A percentile compares a stretch with the other conserved stretches of the same genome.
These are phyloP conservation scores for Pycnomerus fuliginosus DNA, from an alignment of 2,888 invertebrate species.

Conservation along the genomic window DNA sequence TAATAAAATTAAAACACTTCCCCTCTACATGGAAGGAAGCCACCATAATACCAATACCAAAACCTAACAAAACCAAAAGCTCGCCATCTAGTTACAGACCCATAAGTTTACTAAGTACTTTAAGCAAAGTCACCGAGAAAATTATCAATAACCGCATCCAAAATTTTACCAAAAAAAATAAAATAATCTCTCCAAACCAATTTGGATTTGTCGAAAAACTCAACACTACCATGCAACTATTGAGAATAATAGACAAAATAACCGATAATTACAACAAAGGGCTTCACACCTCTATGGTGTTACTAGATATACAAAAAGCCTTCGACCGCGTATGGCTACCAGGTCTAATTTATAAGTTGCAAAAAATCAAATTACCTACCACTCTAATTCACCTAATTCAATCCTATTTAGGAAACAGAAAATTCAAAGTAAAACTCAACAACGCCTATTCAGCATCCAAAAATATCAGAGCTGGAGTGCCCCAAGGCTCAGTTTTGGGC, in stretches of 20 bases:
- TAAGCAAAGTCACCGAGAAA: constrained; percentile 7
- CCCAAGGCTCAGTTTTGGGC: constrained; percentile 25
- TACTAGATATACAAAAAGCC: constrained; percentile 6
- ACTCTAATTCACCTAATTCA: constrained; percentile 4
- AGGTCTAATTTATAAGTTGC: constrained; percentile 4
- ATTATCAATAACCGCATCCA: constrained; percentile 3
- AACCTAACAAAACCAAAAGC: neutral
- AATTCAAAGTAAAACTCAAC: constrained; percentile 6
- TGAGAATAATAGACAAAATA: constrained; percentile 2
- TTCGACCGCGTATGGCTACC: constrained; percentile 2
- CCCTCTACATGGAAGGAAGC: constrained; percentile 25
- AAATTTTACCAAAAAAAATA: neutral
- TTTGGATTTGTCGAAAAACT: constrained; percentile 10
- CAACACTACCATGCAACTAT: constrained; percentile 4
- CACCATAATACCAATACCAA: constrained; percentile 18
- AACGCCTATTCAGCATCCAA: neutral
- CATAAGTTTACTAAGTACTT: constrained; percentile 8
- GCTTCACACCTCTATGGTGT: constrained; percentile 1
- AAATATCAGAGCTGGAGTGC: constrained; percentile 20
- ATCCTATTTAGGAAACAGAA: constrained; percentile 7
- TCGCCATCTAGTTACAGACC: constrained; percentile 11
- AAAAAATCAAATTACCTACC: neutral
- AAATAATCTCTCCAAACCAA: constrained; percentile 8
- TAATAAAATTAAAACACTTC: constrained; percentile 13
- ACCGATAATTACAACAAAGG: constrained; percentile 2